Conservation (phyloP, 2,113 vertebrate genomes). For the Pavo muticus region DNA sequence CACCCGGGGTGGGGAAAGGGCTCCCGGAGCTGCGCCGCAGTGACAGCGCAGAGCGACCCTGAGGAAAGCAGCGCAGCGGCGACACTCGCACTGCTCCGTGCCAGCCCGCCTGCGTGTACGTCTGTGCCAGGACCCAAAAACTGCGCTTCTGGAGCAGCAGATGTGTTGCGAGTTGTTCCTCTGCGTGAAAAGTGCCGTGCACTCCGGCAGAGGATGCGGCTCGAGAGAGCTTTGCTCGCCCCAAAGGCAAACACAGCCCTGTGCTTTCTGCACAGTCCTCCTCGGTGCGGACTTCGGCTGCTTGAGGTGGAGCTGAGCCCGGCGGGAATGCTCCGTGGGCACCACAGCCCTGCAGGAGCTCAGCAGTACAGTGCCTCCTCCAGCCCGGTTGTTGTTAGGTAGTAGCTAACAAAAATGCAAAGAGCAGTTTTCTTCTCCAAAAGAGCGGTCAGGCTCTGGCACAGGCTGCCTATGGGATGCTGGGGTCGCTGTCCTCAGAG, state of each 20-base stretch:
- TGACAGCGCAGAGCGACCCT: no score
- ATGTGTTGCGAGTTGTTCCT: background rate
- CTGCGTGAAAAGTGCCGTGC: background rate
- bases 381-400: background rate
- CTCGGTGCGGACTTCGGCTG: constrained; percentile 22
- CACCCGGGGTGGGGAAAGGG: background rate
- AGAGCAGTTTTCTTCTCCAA: background rate
- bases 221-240: background rate
- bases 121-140: background rate
- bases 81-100: background rate
- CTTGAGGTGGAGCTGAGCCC: background rate
- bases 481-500: no score
- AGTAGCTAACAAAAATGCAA: background rate
- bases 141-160: background rate
- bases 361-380: background rate
- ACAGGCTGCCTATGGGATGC: no score
- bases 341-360: background rate
- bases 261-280: background rate
- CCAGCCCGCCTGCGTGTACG: fast-evolving
- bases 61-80: background rate
- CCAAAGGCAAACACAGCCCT: constrained; percentile 30
- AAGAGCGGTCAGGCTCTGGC: no score
- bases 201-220: background rate
- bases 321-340: no score
- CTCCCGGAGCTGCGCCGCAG: background rate